Evolutionary conservation across 2,113 vertebrate species (phyloP).

Genomic region (Callipepla californica): DNA sequence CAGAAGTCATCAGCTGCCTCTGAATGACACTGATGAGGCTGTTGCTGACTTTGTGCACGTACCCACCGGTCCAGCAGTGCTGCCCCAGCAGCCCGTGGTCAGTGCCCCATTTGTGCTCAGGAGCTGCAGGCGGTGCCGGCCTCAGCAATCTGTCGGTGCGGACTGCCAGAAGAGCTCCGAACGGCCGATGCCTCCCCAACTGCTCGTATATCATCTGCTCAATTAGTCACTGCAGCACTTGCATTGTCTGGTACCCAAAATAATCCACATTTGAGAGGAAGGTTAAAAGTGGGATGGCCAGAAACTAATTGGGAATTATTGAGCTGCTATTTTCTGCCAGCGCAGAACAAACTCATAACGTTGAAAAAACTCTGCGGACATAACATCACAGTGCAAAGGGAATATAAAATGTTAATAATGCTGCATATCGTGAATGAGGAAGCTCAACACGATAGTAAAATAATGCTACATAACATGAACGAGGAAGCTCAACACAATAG

Average conservation of each 20-base stretch:
- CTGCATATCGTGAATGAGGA: neutral
- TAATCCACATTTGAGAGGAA: neutral
- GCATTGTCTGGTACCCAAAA: neutral
- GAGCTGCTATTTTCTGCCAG: neutral
- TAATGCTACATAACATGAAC: neutral
- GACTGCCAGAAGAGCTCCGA: neutral
- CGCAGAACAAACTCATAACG: neutral
- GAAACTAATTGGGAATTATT: neutral
- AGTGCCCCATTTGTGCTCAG: fast-evolving
- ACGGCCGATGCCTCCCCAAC: neutral
- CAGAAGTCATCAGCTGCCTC: neutral
- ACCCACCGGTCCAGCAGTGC: neutral
- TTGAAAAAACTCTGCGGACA: neutral
- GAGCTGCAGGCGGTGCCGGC: neutral
- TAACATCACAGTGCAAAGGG: neutral
- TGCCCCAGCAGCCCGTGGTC: neutral
- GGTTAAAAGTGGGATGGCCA: neutral
- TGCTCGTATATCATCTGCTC: neutral
- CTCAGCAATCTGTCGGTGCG: neutral
- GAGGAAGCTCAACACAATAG: neutral
- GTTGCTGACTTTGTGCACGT: fast-evolving
- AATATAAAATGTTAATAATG: neutral
- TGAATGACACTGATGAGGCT: neutral
- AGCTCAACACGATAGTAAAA: neutral
- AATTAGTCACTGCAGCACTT: neutral